Evolutionary conservation across 1,140 invertebrate genomes (phyloP).

Genomic region (Eriocheir sinensis): DNA sequence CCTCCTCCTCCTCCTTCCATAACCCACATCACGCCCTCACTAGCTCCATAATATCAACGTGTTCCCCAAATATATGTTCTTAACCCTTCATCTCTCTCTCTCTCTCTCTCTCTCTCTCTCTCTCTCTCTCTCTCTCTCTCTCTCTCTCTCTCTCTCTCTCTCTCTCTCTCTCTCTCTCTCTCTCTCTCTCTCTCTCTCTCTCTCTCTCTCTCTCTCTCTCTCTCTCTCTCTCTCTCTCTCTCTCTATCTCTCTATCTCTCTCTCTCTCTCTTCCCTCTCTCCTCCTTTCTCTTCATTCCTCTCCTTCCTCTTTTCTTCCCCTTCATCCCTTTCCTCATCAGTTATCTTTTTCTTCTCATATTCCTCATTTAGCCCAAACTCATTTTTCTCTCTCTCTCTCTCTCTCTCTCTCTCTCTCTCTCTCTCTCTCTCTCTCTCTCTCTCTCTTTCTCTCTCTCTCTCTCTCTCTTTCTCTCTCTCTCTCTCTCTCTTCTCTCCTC

Average conservation of each 20-base stretch:
- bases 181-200: background rate
- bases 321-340: background rate
- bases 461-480: no score
- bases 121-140: background rate
- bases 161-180: background rate
- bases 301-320: background rate
- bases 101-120: background rate
- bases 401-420: background rate
- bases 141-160: background rate
- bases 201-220: background rate
- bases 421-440: slow-evolving; percentile 19
- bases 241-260: background rate
- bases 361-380: background rate
- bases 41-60: no score
- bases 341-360: background rate
- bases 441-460: no score
- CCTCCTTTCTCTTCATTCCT: background rate
- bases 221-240: background rate
- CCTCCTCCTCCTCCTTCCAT: no score
- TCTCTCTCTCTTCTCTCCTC: background rate
- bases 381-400: background rate
- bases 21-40: no score
- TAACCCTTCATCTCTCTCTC: background rate
- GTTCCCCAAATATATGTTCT: no score
- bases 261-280: slow-evolving; percentile 7